Base-by-base conservation (phyloP, 2,888 invertebrate genomes). In the Nematopogon swammerdamellus region DNA sequence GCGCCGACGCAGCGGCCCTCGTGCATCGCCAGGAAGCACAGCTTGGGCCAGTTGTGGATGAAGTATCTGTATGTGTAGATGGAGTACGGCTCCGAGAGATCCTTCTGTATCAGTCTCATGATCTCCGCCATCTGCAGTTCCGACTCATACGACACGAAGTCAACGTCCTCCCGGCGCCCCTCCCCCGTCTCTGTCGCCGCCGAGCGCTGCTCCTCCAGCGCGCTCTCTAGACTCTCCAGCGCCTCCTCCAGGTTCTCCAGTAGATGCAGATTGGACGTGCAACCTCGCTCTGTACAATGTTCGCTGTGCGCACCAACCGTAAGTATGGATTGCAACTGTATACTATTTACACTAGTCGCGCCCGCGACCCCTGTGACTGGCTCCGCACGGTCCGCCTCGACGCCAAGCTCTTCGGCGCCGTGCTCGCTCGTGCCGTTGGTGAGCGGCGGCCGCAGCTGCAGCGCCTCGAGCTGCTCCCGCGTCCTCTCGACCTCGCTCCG, bases 61-160 rank as follows among this genome's bases (percentile, higher is more conserved):
- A 99, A 99, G 84, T 98, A 99, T 81, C 99, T 89, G 83, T 99
- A 99, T 25, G 99, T 99, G 77, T 99, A 99, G 82, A 99, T 98
- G 57, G 98, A 98, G 82, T 99, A 99, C 42, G 99, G 99, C 85
- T 99, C 99, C 53, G 97, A 97, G 60, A 99, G 85, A 83, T 99
- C 99, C 73, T 96, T 97, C 69, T 97, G 97, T 70, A 99, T 98
- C 65, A 99, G 88, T 81, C 91, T 89, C 96, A 99, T 98, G 60
- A 99, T 98, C 76, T 95, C 93, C 62, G 95, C 94, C 95, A 99
- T 97, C 81, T 98, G 97, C 58, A 91, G 76, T 82, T 99, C 98
- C 62, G 95, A 95, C 79, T 94, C 89, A 70, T 97, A 98, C 5
- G 80, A 76, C 62, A 77, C 68, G 59, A 77, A 77, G 57, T 70